phyloP scores from a whole-genome alignment of 2,888 invertebrate species.

The Pristionchus maxplancki region DNA sequence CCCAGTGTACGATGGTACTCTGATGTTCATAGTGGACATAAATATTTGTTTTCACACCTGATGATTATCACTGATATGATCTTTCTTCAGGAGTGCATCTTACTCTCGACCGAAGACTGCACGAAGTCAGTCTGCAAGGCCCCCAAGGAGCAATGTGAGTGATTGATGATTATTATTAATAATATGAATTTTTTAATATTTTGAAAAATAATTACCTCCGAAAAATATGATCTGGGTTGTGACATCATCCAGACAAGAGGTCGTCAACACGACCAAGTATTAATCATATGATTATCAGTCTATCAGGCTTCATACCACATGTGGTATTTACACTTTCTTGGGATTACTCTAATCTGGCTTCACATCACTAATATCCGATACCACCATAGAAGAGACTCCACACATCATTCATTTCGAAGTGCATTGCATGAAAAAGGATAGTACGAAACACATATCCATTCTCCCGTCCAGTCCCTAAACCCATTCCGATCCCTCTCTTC shows the following conservation, averaged over 20 bases:
- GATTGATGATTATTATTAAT: background rate
- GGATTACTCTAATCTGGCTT: background rate
- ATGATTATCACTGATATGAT: background rate
- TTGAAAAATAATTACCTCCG: background rate
- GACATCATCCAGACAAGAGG: too few species aligned
- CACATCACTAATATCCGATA: background rate
- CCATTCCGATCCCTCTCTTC: background rate
- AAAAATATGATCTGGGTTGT: too few species aligned
- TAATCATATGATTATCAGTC: background rate
- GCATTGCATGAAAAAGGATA: background rate
- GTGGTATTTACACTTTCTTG: background rate
- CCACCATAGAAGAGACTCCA: too few species aligned
- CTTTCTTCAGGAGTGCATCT: constrained; percentile 25
- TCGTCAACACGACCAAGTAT: too few species aligned
- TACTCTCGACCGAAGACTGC: constrained; percentile 42
- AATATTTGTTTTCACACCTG: background rate
- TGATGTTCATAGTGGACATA: background rate
- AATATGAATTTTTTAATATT: background rate
- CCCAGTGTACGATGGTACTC: background rate
- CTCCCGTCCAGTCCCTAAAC: background rate
- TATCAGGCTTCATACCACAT: background rate
- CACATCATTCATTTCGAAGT: background rate
- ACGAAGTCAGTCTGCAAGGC: constrained; percentile 33
- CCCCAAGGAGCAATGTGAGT: constrained; percentile 46
- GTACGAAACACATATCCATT: background rate